phyloP scores from a whole-genome alignment of 2,797 vertebrate species.

The Melanotaenia boesemani region DNA sequence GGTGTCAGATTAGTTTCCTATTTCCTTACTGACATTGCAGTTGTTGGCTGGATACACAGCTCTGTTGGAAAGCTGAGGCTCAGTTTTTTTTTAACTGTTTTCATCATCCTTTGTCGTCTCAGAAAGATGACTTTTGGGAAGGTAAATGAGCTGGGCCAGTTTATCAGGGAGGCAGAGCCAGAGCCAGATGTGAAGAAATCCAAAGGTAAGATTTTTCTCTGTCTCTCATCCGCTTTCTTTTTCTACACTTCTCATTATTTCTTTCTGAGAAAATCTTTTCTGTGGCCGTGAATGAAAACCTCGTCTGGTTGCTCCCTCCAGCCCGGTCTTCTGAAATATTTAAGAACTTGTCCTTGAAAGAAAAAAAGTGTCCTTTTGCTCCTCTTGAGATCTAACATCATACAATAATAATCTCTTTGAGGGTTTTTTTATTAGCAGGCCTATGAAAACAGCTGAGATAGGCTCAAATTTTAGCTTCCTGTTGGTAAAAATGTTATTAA shows the following conservation, averaged over 20 bases:
- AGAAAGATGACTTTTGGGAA: conserved; percentile 99
- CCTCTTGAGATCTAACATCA: conserved; percentile 26
- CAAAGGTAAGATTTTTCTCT: conserved; percentile 85
- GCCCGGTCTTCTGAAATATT: conserved; percentile 53
- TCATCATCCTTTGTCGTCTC: conserved; percentile 52
- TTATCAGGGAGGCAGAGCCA: conserved; percentile 97
- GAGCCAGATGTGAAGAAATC: conserved; percentile 99
- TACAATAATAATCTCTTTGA: conserved; percentile 9
- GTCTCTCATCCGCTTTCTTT: conserved; percentile 6
- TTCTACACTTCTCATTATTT: conserved; percentile 37
- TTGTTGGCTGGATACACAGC: not conserved
- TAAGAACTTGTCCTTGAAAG: conserved; percentile 11
- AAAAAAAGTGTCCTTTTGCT: conserved; percentile 12
- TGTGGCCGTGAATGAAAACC: conserved; percentile 40
- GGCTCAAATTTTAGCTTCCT: not conserved
- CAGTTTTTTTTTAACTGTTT: conserved; percentile 15
- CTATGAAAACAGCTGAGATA: not conserved
- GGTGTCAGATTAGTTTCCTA: conserved; percentile 6
- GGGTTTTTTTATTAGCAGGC: not conserved
- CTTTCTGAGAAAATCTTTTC: conserved; percentile 15
- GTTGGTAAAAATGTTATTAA: not conserved
- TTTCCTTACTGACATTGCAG: not conserved
- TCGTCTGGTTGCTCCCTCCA: conserved; percentile 34
- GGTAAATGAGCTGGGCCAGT: conserved; percentile 97
- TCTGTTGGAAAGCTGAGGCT: conserved; percentile 1